Conservation (phyloP, 2,888 invertebrate species). For the Aplocera efformata region DNA sequence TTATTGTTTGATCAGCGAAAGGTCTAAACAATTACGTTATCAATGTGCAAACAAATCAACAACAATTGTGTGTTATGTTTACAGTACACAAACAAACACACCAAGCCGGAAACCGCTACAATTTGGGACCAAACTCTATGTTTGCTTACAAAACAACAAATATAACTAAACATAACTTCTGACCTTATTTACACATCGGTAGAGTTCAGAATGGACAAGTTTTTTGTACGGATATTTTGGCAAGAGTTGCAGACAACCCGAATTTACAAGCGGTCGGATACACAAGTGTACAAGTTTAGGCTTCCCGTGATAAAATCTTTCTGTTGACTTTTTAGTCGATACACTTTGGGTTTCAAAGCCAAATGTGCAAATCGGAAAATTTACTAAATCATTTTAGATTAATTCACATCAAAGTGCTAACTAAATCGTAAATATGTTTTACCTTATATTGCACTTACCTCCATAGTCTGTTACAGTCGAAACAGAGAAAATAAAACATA, state of each 20-base stretch:
- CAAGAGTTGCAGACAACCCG: constrained; percentile 37
- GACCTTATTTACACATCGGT: constrained; percentile 4
- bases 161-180: constrained; percentile 4
- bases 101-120: constrained; percentile 54
- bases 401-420: too few species aligned
- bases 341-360: constrained; percentile 28
- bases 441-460: too few species aligned
- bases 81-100: constrained; percentile 44
- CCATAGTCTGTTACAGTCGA: too few species aligned
- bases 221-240: constrained; percentile 19
- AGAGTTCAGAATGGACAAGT: constrained; percentile 9
- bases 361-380: not conserved
- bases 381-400: too few species aligned
- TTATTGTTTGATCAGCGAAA: constrained; percentile 16
- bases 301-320: constrained; percentile 47
- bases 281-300: constrained; percentile 41
- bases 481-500: too few species aligned
- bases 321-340: constrained; percentile 36
- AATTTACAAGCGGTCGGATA: constrained; percentile 51
- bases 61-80: constrained; percentile 52
- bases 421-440: too few species aligned
- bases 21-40: constrained; percentile 35
- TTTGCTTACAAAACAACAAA: constrained; percentile 57
- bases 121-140: constrained; percentile 54
- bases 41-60: constrained; percentile 55